phyloP scores from a whole-genome alignment of 2,113 vertebrate genomes.

The Okapia johnstoni region DNA sequence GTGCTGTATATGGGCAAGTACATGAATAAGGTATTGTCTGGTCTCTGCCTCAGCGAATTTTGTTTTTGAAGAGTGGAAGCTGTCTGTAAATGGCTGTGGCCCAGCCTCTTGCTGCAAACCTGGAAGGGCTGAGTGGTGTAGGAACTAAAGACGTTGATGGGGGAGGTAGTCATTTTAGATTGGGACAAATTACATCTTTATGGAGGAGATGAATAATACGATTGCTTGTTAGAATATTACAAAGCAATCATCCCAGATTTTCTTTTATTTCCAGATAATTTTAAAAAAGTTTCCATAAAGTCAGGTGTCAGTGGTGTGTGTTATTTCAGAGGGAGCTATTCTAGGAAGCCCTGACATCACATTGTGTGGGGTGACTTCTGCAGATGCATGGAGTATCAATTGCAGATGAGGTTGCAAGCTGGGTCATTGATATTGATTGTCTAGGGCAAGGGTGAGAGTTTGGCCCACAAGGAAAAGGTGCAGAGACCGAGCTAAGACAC shows the following conservation, averaged over 20 bases:
- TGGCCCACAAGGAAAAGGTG: not conserved
- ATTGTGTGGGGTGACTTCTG: not conserved
- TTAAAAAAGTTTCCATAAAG: not conserved
- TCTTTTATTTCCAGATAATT: not conserved
- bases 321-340: not conserved
- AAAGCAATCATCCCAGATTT: not conserved
- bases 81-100: rapidly evolving
- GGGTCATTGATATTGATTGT: not conserved
- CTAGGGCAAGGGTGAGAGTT: not conserved
- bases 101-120: not conserved
- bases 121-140: not conserved
- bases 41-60: not conserved
- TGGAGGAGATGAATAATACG: not conserved
- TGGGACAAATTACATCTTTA: not conserved
- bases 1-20: not conserved
- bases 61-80: rapidly evolving
- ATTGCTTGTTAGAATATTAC: not conserved
- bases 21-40: not conserved
- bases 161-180: not conserved
- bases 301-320: no score
- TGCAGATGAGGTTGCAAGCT: no score
- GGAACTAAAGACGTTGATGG: not conserved
- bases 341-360: not conserved
- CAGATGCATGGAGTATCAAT: not conserved
- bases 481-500: not conserved